These are phyloP conservation scores for Serripes groenlandicus DNA, from an alignment of 2,888 invertebrate genomes.

Conservation along the genomic window DNA sequence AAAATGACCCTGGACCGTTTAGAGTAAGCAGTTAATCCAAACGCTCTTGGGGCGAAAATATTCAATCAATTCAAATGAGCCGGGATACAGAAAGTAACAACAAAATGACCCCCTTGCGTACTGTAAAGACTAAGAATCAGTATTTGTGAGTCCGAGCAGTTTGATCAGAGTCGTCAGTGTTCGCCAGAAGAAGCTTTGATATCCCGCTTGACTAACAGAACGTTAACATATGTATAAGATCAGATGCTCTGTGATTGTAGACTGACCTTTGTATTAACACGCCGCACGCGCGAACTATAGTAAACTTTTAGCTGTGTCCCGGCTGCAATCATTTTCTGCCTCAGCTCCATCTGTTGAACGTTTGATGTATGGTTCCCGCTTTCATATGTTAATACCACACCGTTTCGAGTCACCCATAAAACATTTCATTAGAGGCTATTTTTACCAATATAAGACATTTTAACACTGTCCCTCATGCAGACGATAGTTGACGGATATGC, in stretches of 20 bases:
- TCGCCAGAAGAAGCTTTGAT: neutral
- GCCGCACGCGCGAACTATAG: no score
- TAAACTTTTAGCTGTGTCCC: no score
- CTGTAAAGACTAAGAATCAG: neutral
- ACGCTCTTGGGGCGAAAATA: no score
- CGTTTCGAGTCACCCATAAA: slow-evolving; percentile 13
- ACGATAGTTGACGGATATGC: no score
- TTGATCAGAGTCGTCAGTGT: neutral
- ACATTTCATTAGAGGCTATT: slow-evolving; percentile 18
- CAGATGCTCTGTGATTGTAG: no score
- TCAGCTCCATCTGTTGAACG: slow-evolving; percentile 19
- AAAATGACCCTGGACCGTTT: slow-evolving; percentile 13
- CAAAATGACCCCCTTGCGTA: neutral
- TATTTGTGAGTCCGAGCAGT: neutral
- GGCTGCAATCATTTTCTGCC: slow-evolving; percentile 24
- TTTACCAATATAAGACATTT: no score
- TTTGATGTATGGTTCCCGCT: slow-evolving; percentile 3
- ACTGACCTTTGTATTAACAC: no score
- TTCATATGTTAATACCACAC: slow-evolving; percentile 13
- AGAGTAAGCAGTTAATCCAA: neutral
- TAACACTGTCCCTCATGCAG: no score
- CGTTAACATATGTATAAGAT: no score
- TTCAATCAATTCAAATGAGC: no score
- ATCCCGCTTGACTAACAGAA: no score
- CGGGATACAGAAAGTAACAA: no score